Percentiles rank a stretch among this genome's conserved stretches.
Evolutionary conservation across 2,113 vertebrate species (phyloP).

Genomic region (Microtus oregoni): DNA sequence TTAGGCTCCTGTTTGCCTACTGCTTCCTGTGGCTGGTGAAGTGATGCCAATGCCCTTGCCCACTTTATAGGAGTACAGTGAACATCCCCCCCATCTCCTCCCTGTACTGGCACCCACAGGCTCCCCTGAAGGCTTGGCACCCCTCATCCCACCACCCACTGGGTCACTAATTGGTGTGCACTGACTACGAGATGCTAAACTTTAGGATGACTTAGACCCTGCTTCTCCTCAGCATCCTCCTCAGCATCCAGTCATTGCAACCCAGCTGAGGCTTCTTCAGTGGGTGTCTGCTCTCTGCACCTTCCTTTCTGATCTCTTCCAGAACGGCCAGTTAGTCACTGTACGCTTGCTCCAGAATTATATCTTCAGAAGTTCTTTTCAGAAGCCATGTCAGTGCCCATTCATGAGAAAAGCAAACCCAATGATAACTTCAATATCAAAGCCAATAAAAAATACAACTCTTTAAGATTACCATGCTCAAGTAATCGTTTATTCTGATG

Average conservation of each 20-base stretch:
- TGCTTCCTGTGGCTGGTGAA: conserved; percentile 49
- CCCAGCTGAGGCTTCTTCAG: background rate
- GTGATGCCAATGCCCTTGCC: background rate
- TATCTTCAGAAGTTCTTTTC: background rate
- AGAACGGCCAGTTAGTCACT: background rate
- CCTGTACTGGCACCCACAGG: too few species aligned
- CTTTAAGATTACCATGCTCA: conserved; percentile 4
- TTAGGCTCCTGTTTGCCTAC: conserved; percentile 39
- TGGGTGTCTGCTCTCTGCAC: background rate
- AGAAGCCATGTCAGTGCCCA: background rate
- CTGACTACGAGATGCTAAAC: background rate
- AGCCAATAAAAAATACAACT: background rate
- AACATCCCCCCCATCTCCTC: background rate
- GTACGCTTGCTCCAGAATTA: background rate
- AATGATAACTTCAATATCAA: conserved; percentile 13
- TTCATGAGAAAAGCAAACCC: conserved; percentile 38
- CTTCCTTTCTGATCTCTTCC: background rate
- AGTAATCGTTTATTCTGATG: background rate
- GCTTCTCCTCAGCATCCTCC: background rate
- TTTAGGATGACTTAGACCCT: background rate
- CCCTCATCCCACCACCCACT: background rate
- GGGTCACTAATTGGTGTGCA: background rate
- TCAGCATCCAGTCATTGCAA: background rate
- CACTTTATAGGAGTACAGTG: background rate
- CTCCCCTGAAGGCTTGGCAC: background rate